These are phyloP conservation scores for Mystacides longicornis DNA, from an alignment of 2,888 invertebrate genomes.

Conservation along the genomic window DNA sequence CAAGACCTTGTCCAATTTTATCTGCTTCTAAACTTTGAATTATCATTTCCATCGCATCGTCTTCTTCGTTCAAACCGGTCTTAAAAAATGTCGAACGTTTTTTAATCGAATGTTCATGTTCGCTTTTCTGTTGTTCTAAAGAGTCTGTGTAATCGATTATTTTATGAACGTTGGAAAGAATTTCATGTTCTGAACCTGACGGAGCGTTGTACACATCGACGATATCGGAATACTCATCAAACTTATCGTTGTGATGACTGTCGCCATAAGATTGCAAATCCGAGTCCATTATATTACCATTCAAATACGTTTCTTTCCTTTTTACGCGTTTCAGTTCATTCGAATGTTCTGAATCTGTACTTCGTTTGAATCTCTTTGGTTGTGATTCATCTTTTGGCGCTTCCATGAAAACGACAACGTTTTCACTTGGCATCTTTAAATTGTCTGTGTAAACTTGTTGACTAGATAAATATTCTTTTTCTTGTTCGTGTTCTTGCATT, in stretches of 20 bases:
- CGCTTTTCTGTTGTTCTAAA: conserved; percentile 23
- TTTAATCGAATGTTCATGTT: conserved; percentile 8
- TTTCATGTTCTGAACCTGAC: conserved; percentile 16
- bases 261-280: neutral
- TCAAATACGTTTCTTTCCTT: conserved; percentile 15
- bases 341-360: conserved; percentile 26
- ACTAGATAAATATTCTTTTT: conserved; percentile 40
- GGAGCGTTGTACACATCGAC: conserved; percentile 23
- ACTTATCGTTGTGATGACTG: conserved; percentile 7
- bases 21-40: conserved; percentile 32
- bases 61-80: conserved; percentile 34
- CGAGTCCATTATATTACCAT: neutral
- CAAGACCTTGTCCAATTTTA: conserved; percentile 29
- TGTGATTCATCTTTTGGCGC: conserved; percentile 30
- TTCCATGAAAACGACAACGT: conserved; percentile 45
- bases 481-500: conserved; percentile 27
- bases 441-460: conserved; percentile 45
- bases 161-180: conserved; percentile 19
- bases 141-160: conserved; percentile 22
- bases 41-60: conserved; percentile 35
- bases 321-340: neutral
- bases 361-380: conserved; percentile 34
- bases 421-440: conserved; percentile 49
- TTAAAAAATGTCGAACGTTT: conserved; percentile 24
- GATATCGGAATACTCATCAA: conserved; percentile 16